These are phyloP conservation scores for Beris chalybata DNA, from an alignment of 2,888 invertebrate genomes.

Conservation along the genomic window DNA sequence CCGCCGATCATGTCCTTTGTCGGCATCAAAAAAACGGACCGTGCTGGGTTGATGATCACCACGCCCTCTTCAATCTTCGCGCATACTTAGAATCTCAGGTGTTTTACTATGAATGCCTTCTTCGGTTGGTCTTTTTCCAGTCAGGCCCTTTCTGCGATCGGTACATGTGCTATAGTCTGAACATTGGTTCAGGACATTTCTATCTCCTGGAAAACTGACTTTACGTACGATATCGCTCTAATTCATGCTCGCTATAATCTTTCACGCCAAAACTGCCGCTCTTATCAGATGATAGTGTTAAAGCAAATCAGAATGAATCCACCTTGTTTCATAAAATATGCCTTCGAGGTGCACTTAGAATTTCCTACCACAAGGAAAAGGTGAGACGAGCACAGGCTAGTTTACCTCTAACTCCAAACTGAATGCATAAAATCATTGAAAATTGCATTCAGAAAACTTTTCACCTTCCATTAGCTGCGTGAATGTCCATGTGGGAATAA, in stretches of 20 bases:
- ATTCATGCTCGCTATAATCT: slow-evolving; percentile 27
- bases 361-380: slow-evolving; percentile 16
- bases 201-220: too few relatives aligned
- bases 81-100: slow-evolving; percentile 34
- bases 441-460: slow-evolving; percentile 32
- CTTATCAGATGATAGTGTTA: slow-evolving; percentile 34
- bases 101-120: slow-evolving; percentile 2
- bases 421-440: slow-evolving; percentile 8
- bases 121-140: too few relatives aligned
- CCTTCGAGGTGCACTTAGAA: slow-evolving; percentile 23
- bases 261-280: slow-evolving; percentile 26
- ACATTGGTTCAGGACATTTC: too few relatives aligned
- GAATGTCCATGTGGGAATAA: slow-evolving; percentile 28
- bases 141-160: too few relatives aligned
- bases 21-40: slow-evolving; percentile 38
- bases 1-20: slow-evolving; percentile 38
- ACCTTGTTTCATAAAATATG: slow-evolving; percentile 36
- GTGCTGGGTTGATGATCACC: slow-evolving; percentile 36
- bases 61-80: slow-evolving; percentile 41
- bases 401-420: slow-evolving; percentile 19
- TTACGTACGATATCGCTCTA: too few relatives aligned
- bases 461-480: slow-evolving; percentile 34
- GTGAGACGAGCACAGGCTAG: slow-evolving; percentile 24
- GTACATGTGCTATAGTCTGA: too few relatives aligned
- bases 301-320: slow-evolving; percentile 33